Evolutionary conservation across 2,113 vertebrate genomes (phyloP).

Genomic region (Nibea albiflora): DNA sequence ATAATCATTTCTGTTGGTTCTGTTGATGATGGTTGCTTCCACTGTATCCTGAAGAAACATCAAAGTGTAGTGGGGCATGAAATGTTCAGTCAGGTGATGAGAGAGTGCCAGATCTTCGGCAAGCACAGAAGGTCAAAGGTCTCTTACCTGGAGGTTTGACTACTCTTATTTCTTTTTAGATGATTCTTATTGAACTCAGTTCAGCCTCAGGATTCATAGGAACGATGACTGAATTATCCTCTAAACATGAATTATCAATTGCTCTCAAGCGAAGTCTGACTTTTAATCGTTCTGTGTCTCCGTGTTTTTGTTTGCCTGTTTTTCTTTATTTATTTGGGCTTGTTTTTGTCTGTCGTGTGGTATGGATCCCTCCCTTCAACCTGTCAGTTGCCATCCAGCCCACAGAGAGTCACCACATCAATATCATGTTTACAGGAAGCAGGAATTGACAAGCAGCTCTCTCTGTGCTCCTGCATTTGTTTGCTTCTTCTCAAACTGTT

Average conservation of each 20-base stretch:
- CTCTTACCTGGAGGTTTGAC: no score
- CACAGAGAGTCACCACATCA: constrained; percentile 45
- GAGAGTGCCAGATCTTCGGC: neutral
- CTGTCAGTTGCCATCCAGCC: constrained; percentile 35
- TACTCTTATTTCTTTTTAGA: no score
- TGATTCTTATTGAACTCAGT: neutral
- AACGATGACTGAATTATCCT: neutral
- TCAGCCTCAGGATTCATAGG: neutral
- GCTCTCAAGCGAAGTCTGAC: neutral
- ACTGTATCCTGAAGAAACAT: neutral
- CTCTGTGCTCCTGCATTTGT: constrained; percentile 53
- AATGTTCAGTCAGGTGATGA: neutral
- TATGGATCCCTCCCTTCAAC: constrained; percentile 29
- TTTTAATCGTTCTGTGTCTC: neutral
- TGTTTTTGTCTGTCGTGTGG: constrained; percentile 31
- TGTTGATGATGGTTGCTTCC: neutral
- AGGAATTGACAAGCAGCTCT: constrained; percentile 37
- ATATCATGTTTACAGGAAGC: constrained; percentile 49
- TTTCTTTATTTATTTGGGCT: constrained; percentile 19
- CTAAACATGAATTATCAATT: neutral
- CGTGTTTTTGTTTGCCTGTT: constrained; percentile 1
- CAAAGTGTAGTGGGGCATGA: neutral
- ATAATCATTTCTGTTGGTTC: neutral
- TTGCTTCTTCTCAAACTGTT: constrained; percentile 49
- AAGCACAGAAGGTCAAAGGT: neutral